Percentiles rank a stretch among this genome's conserved stretches.
phyloP scores from a whole-genome alignment of 2,113 vertebrate genomes.

The Mormyrus iriodes region DNA sequence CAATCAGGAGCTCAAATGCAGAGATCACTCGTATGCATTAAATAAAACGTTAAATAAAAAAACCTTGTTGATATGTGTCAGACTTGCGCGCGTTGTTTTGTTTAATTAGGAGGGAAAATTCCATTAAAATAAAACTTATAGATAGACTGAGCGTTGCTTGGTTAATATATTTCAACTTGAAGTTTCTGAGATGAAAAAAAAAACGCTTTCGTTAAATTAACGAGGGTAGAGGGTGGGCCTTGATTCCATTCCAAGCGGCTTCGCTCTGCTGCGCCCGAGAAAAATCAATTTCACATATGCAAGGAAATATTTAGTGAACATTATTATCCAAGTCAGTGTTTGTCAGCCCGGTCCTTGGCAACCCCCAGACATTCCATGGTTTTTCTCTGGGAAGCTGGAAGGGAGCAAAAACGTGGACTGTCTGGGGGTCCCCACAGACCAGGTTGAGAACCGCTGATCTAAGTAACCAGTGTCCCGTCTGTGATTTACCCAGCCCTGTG shows the following conservation, averaged over 20 bases:
- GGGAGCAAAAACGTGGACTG: not conserved
- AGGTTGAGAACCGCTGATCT: not conserved
- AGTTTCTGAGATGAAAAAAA: not conserved
- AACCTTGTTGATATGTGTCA: not conserved
- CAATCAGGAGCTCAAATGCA: not conserved
- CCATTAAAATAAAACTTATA: not conserved
- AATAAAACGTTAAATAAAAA: not conserved
- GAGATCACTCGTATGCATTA: not conserved
- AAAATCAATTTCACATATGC: not conserved
- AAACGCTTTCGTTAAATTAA: not conserved
- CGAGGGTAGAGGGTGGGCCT: not conserved
- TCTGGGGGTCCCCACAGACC: not conserved
- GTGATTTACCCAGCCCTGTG: not conserved
- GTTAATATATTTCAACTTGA: not conserved
- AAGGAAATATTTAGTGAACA: not conserved
- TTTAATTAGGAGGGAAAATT: conserved; percentile 6
- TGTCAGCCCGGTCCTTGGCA: not conserved
- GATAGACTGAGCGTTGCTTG: not conserved
- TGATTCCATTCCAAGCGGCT: not conserved
- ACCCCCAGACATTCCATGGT: not conserved
- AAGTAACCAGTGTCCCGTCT: not conserved
- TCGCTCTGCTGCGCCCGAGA: not conserved
- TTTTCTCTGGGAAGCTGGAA: not conserved
- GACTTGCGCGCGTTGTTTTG: not conserved
- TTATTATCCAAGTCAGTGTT: not conserved